phyloP scores from a whole-genome alignment of 2,797 vertebrate species.

The Lagorchestes hirsutus region DNA sequence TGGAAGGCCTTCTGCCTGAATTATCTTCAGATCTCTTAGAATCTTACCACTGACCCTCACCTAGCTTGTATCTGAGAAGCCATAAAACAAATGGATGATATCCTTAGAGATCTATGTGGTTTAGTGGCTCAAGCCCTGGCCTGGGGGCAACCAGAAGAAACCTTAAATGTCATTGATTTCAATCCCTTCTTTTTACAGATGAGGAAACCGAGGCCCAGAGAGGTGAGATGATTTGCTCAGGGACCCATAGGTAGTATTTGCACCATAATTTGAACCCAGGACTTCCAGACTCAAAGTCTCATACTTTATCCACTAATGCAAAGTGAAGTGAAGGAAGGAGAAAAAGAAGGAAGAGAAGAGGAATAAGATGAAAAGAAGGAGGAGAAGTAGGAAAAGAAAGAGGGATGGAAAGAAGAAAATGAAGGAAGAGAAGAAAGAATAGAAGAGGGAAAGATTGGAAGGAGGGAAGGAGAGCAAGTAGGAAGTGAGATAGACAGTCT shows the following conservation, averaged over 20 bases:
- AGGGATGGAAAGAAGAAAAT: not conserved
- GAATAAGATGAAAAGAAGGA: not conserved
- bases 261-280: not conserved
- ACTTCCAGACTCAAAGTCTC: not conserved
- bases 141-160: not conserved
- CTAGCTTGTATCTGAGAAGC: not conserved
- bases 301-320: not conserved
- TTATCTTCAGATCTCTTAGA: not conserved
- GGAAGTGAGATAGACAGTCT: not conserved
- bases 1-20: not conserved
- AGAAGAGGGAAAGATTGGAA: not conserved
- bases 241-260: not conserved
- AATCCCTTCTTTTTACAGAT: not conserved
- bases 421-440: not conserved
- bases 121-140: not conserved
- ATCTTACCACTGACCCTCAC: not conserved
- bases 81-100: not conserved
- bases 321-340: not conserved
- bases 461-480: not conserved
- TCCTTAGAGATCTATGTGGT: not conserved
- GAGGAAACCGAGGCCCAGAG: not conserved
- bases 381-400: not conserved
- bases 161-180: not conserved
- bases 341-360: not conserved
- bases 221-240: not conserved